phyloP scores from a whole-genome alignment of 1,140 invertebrate genomes.

The Papilio glaucus region DNA sequence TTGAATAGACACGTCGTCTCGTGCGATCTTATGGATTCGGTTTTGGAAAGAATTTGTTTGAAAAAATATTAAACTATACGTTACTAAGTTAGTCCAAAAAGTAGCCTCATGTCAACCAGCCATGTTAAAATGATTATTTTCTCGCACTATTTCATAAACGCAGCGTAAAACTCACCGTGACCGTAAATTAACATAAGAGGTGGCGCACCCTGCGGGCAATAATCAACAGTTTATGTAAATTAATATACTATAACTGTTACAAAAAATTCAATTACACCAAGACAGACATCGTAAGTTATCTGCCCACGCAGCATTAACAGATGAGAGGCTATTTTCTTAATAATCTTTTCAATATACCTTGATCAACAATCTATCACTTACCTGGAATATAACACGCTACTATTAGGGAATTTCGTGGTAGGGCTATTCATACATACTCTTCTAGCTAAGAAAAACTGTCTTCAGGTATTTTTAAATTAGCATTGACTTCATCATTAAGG shows the following conservation, averaged over 20 bases:
- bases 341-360: not conserved
- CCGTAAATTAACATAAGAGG: not conserved
- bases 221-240: constrained; percentile 9
- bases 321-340: not conserved
- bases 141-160: not conserved
- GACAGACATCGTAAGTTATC: not conserved
- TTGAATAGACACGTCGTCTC: no score
- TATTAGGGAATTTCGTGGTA: no score
- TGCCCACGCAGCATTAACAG: not conserved
- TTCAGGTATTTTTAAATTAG: no score
- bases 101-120: no score
- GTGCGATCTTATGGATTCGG: no score
- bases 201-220: constrained; percentile 5
- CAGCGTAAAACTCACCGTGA: not conserved
- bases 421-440: no score
- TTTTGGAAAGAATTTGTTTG: no score
- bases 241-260: not conserved
- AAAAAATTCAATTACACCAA: not conserved
- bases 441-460: no score
- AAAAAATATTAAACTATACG: no score
- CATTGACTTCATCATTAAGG: no score
- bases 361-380: not conserved
- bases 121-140: no score
- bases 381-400: not conserved
- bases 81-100: no score